Evolutionary conservation across 2,113 vertebrate species (phyloP).

Genomic region (Rana temporaria): DNA sequence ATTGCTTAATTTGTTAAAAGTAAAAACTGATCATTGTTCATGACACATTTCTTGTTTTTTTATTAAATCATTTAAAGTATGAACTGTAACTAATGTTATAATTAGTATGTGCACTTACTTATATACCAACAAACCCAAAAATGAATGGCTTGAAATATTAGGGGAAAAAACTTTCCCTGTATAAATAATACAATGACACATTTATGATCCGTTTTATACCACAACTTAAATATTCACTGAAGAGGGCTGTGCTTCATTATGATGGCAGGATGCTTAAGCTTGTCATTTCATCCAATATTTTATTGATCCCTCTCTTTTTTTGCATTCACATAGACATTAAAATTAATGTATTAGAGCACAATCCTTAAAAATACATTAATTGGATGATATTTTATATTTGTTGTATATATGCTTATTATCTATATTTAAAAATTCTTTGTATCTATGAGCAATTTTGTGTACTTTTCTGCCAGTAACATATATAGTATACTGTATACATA

Average conservation of each 20-base stretch:
- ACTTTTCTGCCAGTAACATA: not conserved
- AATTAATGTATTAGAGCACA: constrained; percentile 25
- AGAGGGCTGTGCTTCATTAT: constrained; percentile 40
- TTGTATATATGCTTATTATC: not conserved
- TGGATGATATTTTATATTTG: not conserved
- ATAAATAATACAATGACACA: constrained; percentile 36
- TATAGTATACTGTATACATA: not conserved
- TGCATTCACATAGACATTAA: constrained; percentile 42
- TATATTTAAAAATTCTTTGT: not conserved
- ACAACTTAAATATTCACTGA: constrained; percentile 52
- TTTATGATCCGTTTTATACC: constrained; percentile 47
- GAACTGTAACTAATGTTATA: too few species aligned
- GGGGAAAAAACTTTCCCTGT: constrained; percentile 6
- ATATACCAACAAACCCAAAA: not conserved
- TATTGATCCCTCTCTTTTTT: constrained; percentile 46
- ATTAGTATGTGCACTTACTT: too few species aligned
- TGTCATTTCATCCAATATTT: constrained; percentile 45
- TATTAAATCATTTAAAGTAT: too few species aligned
- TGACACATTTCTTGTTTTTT: too few species aligned
- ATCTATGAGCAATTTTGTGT: not conserved
- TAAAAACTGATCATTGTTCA: too few species aligned
- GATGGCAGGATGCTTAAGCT: constrained; percentile 41
- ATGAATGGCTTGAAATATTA: not conserved
- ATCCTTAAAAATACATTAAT: constrained; percentile 22
- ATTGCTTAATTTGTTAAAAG: too few species aligned